Evolutionary conservation across 2,888 invertebrate genomes (phyloP), one percentile per base, ranked within the genome.

Genomic region (Atethmia centrago): DNA sequence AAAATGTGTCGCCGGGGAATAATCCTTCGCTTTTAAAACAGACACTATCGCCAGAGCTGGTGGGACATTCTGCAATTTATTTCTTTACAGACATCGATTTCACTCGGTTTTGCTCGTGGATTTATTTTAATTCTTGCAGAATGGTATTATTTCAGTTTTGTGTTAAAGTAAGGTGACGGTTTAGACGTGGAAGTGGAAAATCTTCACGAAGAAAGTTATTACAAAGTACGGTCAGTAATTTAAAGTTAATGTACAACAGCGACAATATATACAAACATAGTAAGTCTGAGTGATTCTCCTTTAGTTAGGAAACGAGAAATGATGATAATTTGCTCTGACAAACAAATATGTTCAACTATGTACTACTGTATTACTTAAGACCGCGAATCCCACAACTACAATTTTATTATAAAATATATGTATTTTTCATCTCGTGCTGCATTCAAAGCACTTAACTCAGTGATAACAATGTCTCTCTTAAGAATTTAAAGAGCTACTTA

Each of bases 11-110:
- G 77, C 83, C 25, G 31, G 85, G 87, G 85, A 85, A 77, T 85
- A 87, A 85, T 87, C 87, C 85, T 82, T 85, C 67, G 87, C 85
- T 85, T 85, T 87, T 82, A 85, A 85, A 85, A 77, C 78, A 80
- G 85, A 80, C 85, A 82, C 85, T 87, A 85, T 85, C 85, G 69
- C 74, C 31, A 40, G 72, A 76, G 83, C 85, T 74, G 70, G 61
- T 74, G 85, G 83, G 85, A 85, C 80, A 76, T 76, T 85, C 70
- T 25, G 58, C 83, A 82, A 85, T 87, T 85, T 85, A 85, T 85
- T 78, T 82, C 80, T 82, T 74, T 79, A 73, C 71, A 75, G 71
- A 85, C 87, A 70, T 61, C 36, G 69, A 62, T 75, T 68, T 45
- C 55, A 10, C 51, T 66, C 49, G 80, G 70, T 42, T 62, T 66